phyloP scores from a whole-genome alignment of 2,113 vertebrate genomes.

The Synchiropus splendidus region DNA sequence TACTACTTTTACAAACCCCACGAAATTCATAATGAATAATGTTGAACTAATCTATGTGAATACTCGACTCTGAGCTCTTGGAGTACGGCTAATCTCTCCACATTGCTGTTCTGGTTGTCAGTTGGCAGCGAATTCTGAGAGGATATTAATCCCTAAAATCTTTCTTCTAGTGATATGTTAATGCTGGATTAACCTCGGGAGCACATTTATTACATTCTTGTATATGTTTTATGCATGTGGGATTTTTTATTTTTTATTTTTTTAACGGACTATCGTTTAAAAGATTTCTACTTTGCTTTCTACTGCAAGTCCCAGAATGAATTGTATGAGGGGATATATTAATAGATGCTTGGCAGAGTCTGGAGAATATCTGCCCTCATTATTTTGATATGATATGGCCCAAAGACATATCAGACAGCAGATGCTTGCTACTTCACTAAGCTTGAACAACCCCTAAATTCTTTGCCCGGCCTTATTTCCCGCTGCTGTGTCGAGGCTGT shows the following conservation, averaged over 20 bases:
- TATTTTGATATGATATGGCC: slow-evolving; percentile 51
- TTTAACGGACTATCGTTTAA: too few relatives aligned
- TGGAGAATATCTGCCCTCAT: slow-evolving; percentile 49
- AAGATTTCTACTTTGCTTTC: too few relatives aligned
- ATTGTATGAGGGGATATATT: slow-evolving; percentile 11
- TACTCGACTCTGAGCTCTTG: too few relatives aligned
- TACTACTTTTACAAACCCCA: too few relatives aligned
- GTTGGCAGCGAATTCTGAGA: slow-evolving; percentile 7
- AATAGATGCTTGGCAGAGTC: slow-evolving; percentile 26
- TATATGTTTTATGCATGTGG: too few relatives aligned
- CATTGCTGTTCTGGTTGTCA: not conserved
- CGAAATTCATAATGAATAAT: too few relatives aligned
- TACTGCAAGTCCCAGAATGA: slow-evolving; percentile 11
- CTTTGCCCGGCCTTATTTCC: slow-evolving; percentile 36
- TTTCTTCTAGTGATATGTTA: slow-evolving; percentile 1
- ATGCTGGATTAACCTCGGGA: slow-evolving; percentile 14
- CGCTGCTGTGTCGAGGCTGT: slow-evolving; percentile 23
- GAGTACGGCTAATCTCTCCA: not conserved
- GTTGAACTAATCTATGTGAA: too few relatives aligned
- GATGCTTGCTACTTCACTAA: slow-evolving; percentile 47
- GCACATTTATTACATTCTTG: too few relatives aligned
- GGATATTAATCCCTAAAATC: slow-evolving; percentile 14
- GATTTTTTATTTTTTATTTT: too few relatives aligned
- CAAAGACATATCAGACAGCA: slow-evolving; percentile 46
- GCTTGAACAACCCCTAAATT: slow-evolving; percentile 44